Conservation (phyloP, 2,888 invertebrate genomes). For the Xestia xanthographa region DNA sequence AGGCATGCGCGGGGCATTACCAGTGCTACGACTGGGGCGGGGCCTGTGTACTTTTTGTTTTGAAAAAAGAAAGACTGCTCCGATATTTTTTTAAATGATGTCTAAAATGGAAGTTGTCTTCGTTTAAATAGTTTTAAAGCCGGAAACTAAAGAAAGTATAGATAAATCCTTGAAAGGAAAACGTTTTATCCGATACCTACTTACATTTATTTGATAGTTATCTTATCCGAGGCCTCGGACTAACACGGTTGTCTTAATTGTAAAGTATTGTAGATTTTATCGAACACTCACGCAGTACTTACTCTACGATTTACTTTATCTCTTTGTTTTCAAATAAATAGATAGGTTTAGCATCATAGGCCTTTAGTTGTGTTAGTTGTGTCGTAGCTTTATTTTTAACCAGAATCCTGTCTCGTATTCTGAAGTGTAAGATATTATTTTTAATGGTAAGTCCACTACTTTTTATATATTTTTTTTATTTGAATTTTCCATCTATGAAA, state of each 20-base stretch:
- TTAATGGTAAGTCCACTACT: slow-evolving; percentile 29
- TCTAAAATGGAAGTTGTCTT: background rate
- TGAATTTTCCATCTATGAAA: background rate
- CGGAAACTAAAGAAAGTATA: slow-evolving; percentile 47
- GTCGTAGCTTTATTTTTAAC: background rate
- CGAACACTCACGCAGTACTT: slow-evolving; percentile 31
- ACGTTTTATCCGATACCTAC: background rate
- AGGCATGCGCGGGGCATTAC: too few species aligned
- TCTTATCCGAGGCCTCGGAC: slow-evolving; percentile 16
- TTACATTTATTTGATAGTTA: background rate
- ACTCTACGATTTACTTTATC: background rate
- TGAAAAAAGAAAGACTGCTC: too few species aligned
- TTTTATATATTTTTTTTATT: background rate
- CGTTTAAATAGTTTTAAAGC: slow-evolving; percentile 18
- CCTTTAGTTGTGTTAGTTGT: slow-evolving; percentile 27
- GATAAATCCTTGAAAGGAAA: slow-evolving; percentile 13
- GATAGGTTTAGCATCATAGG: background rate
- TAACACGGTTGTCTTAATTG: slow-evolving; percentile 47
- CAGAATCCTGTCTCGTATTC: background rate
- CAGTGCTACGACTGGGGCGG: too few species aligned
- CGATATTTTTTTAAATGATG: background rate
- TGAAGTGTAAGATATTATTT: background rate
- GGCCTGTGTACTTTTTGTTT: too few species aligned
- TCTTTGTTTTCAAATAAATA: slow-evolving; percentile 38
- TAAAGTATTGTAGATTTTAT: slow-evolving; percentile 49